A percentile compares a stretch with the other conserved stretches of the same genome.
These are phyloP conservation scores for Drosophila azteca DNA, from an alignment of 1,140 invertebrate species.

Conservation along the genomic window DNA sequence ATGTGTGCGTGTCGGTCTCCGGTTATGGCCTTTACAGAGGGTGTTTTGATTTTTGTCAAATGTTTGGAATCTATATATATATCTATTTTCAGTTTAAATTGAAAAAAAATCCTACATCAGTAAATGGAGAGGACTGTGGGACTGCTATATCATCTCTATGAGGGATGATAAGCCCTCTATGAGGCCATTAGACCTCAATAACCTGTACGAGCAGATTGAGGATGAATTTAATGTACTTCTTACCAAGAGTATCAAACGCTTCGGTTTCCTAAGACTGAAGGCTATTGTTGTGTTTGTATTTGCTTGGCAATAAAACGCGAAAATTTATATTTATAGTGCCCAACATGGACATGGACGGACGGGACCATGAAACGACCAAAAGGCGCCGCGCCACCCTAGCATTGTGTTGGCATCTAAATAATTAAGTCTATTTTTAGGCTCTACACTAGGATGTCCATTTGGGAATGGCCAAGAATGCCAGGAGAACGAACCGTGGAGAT, in stretches of 20 bases:
- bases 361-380: slow-evolving; percentile 8
- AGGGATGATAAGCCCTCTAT: too few relatives aligned
- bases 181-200: too few relatives aligned
- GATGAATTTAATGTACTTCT: too few relatives aligned
- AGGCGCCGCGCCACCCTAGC: slow-evolving; percentile 4
- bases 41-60: too few relatives aligned
- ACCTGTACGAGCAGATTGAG: too few relatives aligned
- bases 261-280: too few relatives aligned
- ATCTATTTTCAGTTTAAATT: background rate
- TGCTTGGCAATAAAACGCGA: slow-evolving; percentile 67
- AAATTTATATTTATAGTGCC: slow-evolving; percentile 68
- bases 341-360: slow-evolving; percentile 33
- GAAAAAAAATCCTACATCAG: too few relatives aligned
- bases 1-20: slow-evolving; percentile 69
- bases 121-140: too few relatives aligned
- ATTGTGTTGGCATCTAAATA: slow-evolving; percentile 63
- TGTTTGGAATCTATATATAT: too few relatives aligned
- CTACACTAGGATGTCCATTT: slow-evolving; percentile 53
- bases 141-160: too few relatives aligned
- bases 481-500: background rate
- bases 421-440: slow-evolving; percentile 72
- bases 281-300: slow-evolving; percentile 23
- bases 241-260: too few relatives aligned
- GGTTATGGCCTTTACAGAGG: slow-evolving; percentile 4
- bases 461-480: background rate